Evolutionary conservation across 2,888 invertebrate species (phyloP).

Genomic region (Bombylius major): DNA sequence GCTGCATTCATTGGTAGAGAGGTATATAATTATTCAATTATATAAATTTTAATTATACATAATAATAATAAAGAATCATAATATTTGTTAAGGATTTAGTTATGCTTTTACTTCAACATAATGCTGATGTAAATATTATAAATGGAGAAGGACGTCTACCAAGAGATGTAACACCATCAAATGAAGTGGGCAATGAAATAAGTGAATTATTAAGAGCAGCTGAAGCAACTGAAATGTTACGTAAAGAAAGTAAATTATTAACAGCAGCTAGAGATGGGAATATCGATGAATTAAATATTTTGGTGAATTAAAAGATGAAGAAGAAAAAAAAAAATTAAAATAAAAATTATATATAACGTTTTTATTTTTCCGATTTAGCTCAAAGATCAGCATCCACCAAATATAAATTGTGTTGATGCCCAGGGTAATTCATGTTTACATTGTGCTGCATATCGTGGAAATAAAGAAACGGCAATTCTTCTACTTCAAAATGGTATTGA

Average conservation of each 20-base stretch:
- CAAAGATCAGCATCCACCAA: conserved; percentile 42
- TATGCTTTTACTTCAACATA: conserved; percentile 44
- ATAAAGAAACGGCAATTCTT: conserved; percentile 48
- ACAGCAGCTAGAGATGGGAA: conserved; percentile 49
- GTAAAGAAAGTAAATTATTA: conserved; percentile 43
- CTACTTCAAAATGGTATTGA: conserved; percentile 54
- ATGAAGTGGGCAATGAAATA: conserved; percentile 37
- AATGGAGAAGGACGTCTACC: conserved; percentile 53
- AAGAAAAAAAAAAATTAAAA: background rate
- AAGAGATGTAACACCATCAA: conserved; percentile 43
- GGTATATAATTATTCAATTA: conserved; percentile 29
- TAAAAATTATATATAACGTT: background rate
- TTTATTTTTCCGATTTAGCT: conserved; percentile 35
- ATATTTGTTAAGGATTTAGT: conserved; percentile 43
- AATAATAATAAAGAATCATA: background rate
- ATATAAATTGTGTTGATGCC: conserved; percentile 49
- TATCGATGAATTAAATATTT: conserved; percentile 40
- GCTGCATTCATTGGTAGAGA: conserved; percentile 56
- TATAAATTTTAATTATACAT: background rate
- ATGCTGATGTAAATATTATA: conserved; percentile 49
- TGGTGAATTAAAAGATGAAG: conserved; percentile 37
- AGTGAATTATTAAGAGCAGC: conserved; percentile 47
- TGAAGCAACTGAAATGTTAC: conserved; percentile 43
- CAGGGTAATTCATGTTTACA: conserved; percentile 55
- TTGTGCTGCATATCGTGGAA: conserved; percentile 51